Base-by-base conservation (phyloP, 2,797 vertebrate genomes). In the Glossophaga mutica region DNA sequence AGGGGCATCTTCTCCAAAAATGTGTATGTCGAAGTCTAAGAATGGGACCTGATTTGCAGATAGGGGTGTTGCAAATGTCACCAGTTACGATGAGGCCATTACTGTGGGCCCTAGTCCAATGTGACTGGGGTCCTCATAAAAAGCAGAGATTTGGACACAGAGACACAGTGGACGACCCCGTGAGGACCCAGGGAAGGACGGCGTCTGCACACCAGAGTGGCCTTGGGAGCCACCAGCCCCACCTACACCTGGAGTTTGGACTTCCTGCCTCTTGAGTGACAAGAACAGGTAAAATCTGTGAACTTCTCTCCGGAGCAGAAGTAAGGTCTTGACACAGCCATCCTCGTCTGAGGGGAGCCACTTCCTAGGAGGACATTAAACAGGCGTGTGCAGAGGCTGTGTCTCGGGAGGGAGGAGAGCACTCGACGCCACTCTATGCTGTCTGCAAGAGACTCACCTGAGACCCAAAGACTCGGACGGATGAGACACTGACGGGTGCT, bases 131-230 rank as follows among this genome's bases (percentile, higher is more conserved):
- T 24, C 50, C 71, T 42, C 6, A 24, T 11, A 29, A 10, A 34
- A 16, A 26, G 32, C n/a, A 44, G 26, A 15, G 6, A 19, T 24
- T 19, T 21, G 74, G 84, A 50, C 55, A 9, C 83, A 48, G 10
- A 32, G 52, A 59, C 39, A 37, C 6, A 9, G 44, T 32, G 24
- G 37, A 6, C 1, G 3, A n/a, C 48, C 8, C 1, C 0, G 0
- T 1, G 34, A 42, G 32, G 46, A 8, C 32, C 1, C 5, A 0
- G n/a, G 22, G 22, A 42, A 59, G 14, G 8, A 24, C 0, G 2
- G 37, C 29, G 0, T 52, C 9, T 2, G 1, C 19, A n/a, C 3
- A 37, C 26, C 73, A 14, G 24, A 5, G 52, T 0, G 3, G 52
- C 42, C n/a, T 70, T 42, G 16, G 3, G 24, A 14, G 52, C 29